A percentile compares a stretch with the other conserved stretches of the same genome.
Conservation (phyloP, 2,797 vertebrate genomes). For the Pterois miles region DNA sequence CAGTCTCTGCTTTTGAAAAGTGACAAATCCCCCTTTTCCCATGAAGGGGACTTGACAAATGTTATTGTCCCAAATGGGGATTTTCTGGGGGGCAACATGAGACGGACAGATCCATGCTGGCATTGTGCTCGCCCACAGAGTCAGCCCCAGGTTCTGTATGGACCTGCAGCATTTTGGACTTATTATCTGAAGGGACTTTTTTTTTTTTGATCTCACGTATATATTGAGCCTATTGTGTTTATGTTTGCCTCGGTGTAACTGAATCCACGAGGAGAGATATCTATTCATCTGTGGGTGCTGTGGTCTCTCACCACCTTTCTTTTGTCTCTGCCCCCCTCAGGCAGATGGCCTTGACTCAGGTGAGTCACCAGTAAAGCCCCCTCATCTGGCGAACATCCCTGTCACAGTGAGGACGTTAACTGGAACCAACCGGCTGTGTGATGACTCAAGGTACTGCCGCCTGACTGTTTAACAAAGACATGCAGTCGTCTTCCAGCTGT, state of each 20-base stretch:
- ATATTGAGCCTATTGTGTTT: slow-evolving; percentile 54
- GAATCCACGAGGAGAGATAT: slow-evolving; percentile 49
- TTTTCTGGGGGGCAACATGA: slow-evolving; percentile 62
- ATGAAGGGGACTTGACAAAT: slow-evolving; percentile 21
- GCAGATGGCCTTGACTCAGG: slow-evolving; percentile 57
- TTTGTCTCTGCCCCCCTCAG: not conserved
- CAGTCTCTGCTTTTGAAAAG: slow-evolving; percentile 24
- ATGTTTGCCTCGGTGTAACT: slow-evolving; percentile 50
- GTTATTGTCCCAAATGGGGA: slow-evolving; percentile 52
- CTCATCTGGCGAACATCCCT: slow-evolving; percentile 49
- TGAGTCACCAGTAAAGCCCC: slow-evolving; percentile 66
- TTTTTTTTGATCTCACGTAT: slow-evolving; percentile 46
- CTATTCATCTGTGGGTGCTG: slow-evolving; percentile 39
- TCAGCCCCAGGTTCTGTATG: slow-evolving; percentile 42
- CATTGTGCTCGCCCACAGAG: slow-evolving; percentile 42
- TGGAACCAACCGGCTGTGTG: slow-evolving; percentile 46
- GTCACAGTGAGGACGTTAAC: slow-evolving; percentile 48
- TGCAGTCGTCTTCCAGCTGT: slow-evolving; percentile 4
- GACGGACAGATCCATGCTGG: slow-evolving; percentile 32
- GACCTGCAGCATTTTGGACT: slow-evolving; percentile 56
- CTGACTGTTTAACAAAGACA: slow-evolving; percentile 11
- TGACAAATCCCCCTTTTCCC: slow-evolving; percentile 24
- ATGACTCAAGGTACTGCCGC: slow-evolving; percentile 50
- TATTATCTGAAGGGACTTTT: slow-evolving; percentile 14
- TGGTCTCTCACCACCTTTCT: slow-evolving; percentile 19